These are phyloP conservation scores for Strigamia transsilvanica DNA, from an alignment of 2,888 invertebrate genomes.

Conservation along the genomic window DNA sequence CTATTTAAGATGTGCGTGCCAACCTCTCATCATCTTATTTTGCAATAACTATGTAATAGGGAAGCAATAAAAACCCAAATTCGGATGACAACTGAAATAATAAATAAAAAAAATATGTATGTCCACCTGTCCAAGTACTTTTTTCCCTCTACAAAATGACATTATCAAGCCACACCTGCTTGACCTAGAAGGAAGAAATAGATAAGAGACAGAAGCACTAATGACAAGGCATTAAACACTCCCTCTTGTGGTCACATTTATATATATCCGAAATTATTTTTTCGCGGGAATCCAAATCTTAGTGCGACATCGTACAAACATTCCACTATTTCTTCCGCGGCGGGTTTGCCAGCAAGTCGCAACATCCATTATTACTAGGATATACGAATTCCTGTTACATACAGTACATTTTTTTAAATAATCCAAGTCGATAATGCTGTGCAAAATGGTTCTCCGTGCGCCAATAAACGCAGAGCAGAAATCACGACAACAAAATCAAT, in stretches of 20 bases:
- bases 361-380: too few species aligned
- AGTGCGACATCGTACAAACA: too few species aligned
- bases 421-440: constrained; percentile 25
- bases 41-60: background rate
- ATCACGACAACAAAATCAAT: constrained; percentile 26
- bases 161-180: constrained; percentile 35
- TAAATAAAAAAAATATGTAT: background rate
- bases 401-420: background rate
- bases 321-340: too few species aligned
- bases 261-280: too few species aligned
- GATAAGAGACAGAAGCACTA: constrained; percentile 35
- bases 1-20: constrained; percentile 1
- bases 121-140: constrained; percentile 22
- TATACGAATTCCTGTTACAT: too few species aligned
- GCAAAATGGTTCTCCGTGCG: background rate
- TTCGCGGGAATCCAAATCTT: too few species aligned
- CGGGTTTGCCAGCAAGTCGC: too few species aligned
- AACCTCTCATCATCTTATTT: constrained; percentile 8
- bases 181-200: constrained; percentile 28
- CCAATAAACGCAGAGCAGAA: constrained; percentile 27
- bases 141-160: constrained; percentile 25
- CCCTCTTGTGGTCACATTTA: constrained; percentile 34
- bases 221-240: constrained; percentile 40
- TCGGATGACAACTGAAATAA: background rate
- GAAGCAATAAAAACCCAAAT: background rate